Percentiles rank a stretch among this genome's conserved stretches.
These are phyloP conservation scores for Hormiphora californensis DNA, from an alignment of 37 sponge, comb jelly and placozoan genomes.

Conservation along the genomic window DNA sequence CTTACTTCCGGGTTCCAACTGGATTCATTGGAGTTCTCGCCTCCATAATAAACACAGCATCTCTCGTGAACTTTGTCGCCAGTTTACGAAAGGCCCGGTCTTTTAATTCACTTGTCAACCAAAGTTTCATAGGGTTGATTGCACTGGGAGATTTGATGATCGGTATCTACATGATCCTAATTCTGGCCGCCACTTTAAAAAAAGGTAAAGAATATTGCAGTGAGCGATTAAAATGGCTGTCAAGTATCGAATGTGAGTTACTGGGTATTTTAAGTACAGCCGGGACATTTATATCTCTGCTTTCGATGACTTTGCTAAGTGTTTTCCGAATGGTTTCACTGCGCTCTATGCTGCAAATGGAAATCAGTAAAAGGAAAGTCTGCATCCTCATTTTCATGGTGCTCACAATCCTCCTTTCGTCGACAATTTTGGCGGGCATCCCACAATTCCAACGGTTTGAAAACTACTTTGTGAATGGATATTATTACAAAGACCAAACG, in stretches of 20 bases:
- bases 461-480: conserved; percentile 34
- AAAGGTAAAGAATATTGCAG: not conserved
- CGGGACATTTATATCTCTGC: not conserved
- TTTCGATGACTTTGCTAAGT: conserved; percentile 32
- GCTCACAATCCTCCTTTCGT: not conserved
- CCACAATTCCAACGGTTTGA: not conserved
- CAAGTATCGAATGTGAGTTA: not conserved
- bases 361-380: not conserved
- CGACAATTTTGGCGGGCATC: no score
- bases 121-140: not conserved
- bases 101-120: not conserved
- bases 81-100: not conserved
- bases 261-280: conserved; percentile 9
- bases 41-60: not conserved
- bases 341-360: not conserved
- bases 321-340: conserved; percentile 8
- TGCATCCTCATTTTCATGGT: not conserved
- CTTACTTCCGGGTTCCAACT: not conserved
- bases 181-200: not conserved
- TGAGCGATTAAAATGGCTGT: not conserved
- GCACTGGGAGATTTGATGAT: conserved; percentile 14
- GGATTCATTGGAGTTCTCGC: not conserved
- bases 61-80: not conserved
- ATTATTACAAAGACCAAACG: not conserved
- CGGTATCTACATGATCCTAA: not conserved